Percentiles rank a stretch among this genome's conserved stretches.
These are phyloP conservation scores for Paralvinella palmiformis DNA, from an alignment of 1,140 invertebrate genomes.

Conservation along the genomic window DNA sequence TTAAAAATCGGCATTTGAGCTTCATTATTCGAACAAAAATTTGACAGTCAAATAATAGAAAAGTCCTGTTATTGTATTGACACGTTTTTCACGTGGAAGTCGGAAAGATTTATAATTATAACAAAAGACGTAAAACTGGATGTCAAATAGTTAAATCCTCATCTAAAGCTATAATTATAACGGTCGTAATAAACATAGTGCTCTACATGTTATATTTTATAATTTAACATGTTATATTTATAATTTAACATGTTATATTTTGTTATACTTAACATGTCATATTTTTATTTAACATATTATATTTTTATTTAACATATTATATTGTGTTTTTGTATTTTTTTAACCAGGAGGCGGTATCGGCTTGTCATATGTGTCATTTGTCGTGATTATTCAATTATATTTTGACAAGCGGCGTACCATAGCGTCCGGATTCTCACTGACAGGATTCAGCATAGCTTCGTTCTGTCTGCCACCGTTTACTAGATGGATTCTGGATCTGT, in stretches of 20 bases:
- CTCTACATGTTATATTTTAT: background rate
- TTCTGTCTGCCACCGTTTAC: background rate
- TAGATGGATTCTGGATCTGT: background rate
- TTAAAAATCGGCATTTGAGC: background rate
- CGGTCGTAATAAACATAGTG: background rate
- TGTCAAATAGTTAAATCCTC: background rate
- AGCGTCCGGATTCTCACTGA: background rate
- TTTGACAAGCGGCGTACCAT: conserved; percentile 1
- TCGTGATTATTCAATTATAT: conserved; percentile 6
- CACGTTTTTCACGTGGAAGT: background rate
- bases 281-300: background rate
- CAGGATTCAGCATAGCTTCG: conserved; percentile 1
- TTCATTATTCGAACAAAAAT: background rate
- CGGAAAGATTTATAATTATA: background rate
- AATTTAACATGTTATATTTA: background rate
- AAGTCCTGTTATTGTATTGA: background rate
- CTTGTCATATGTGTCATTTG: conserved; percentile 4
- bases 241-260: background rate
- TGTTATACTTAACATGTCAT: background rate
- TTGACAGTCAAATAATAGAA: background rate
- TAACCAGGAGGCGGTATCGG: conserved; percentile 6
- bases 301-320: background rate
- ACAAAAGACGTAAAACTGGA: background rate
- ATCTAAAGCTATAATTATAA: background rate
- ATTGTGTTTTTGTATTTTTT: background rate